Evolutionary conservation across 2,797 vertebrate species (phyloP).

Genomic region (Gallinago solitaria): DNA sequence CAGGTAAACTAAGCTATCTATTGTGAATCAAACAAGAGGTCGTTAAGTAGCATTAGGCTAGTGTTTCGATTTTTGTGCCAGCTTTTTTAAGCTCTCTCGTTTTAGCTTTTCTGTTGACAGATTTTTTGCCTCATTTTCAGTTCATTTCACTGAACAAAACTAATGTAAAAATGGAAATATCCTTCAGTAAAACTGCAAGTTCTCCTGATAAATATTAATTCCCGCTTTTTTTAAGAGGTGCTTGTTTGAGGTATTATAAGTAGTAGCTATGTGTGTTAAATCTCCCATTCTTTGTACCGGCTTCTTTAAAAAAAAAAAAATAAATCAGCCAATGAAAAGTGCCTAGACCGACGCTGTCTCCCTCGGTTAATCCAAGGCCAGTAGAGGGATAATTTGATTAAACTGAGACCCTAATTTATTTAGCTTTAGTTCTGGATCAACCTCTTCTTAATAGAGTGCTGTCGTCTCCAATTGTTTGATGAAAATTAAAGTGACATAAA

Average conservation of each 20-base stretch:
- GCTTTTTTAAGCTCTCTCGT: not conserved
- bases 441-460: conserved; percentile 84
- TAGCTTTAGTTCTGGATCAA: conserved; percentile 91
- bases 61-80: not conserved
- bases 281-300: conserved; percentile 71
- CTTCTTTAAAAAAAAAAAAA: conserved; percentile 71
- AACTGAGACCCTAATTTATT: conserved; percentile 89
- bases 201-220: conserved; percentile 67
- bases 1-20: not conserved
- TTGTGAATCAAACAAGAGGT: not conserved
- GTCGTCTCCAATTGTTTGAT: conserved; percentile 85
- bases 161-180: conserved; percentile 14
- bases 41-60: not conserved
- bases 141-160: not conserved
- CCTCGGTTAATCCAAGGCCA: conserved; percentile 79
- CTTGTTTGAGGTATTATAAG: conserved; percentile 65
- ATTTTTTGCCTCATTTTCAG: conserved; percentile 8
- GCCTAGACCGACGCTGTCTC: conserved; percentile 76
- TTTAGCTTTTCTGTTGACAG: not conserved
- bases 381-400: conserved; percentile 88
- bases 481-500: conserved; percentile 92
- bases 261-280: conserved; percentile 71
- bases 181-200: conserved; percentile 10
- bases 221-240: not conserved
- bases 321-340: conserved; percentile 75